Evolutionary conservation across 1,140 invertebrate genomes (phyloP), one percentile per base, ranked within the genome.

Genomic region (Steinernema khuongi): DNA sequence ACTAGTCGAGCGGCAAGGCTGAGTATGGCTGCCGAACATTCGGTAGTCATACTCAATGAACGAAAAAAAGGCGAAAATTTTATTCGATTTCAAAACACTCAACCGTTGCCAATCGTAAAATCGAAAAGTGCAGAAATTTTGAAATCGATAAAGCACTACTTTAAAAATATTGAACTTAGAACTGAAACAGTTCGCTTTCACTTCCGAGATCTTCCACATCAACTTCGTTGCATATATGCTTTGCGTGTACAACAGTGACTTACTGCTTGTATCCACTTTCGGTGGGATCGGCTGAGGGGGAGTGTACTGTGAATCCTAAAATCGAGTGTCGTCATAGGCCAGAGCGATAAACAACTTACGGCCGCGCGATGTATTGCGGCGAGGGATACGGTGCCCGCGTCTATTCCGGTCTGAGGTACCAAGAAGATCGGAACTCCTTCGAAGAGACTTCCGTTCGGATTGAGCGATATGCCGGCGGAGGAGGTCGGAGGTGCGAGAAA

Each of bases 191-290:
- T 66, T 32, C n/a, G n/a, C n/a, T n/a, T n/a, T n/a, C n/a, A n/a
- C n/a, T n/a, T n/a, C n/a, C n/a, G n/a, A n/a, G n/a, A n/a, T n/a
- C n/a, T n/a, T n/a, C n/a, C n/a, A n/a, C n/a, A n/a, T n/a, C n/a
- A n/a, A n/a, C n/a, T n/a, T n/a, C n/a, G n/a, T n/a, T n/a, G n/a
- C n/a, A n/a, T n/a, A n/a, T n/a, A n/a, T n/a, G n/a, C n/a, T 72
- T 67, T 67, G 22, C 17, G 31, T 36, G 30, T 30, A 7, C 31
- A 26, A 14, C 18, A 41, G 69, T 22, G 60, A 76, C 76, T 72
- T 31, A 77, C 76, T 77, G 68, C 76, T 77, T 4, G 76, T 77
- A 68, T 77, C 76, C 29, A 77, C 72, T 69, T 75, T 75, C 19
- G 74, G 74, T 50, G 11, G 28, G 26, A 68, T 30, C 32, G 74